Percentiles rank a stretch among this genome's conserved stretches.
Evolutionary conservation across 2,797 vertebrate species (phyloP).

Genomic region (Falco peregrinus): DNA sequence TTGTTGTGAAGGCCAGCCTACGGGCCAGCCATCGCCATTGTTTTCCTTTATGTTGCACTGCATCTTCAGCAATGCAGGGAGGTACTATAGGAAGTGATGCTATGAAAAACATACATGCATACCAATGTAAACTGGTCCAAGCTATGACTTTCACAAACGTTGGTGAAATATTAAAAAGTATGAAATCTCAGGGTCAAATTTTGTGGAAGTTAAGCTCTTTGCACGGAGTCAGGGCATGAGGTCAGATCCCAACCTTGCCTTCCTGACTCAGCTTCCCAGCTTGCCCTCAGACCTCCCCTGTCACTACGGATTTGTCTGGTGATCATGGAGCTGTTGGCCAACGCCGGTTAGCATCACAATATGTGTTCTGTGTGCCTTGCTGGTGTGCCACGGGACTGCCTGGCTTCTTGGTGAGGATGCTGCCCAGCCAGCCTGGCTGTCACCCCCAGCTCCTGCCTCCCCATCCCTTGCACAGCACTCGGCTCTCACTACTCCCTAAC

Average conservation of each 20-base stretch:
- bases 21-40: background rate
- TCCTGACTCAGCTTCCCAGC: background rate
- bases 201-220: background rate
- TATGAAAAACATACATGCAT: background rate
- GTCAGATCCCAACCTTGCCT: background rate
- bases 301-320: background rate
- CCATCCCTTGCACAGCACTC: background rate
- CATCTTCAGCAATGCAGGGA: background rate
- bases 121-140: background rate
- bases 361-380: background rate
- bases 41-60: background rate
- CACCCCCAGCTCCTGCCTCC: background rate
- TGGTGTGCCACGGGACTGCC: rapidly evolving
- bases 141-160: background rate
- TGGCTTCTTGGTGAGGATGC: rapidly evolving
- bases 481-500: background rate
- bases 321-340: background rate
- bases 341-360: rapidly evolving
- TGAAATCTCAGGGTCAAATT: background rate
- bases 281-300: background rate
- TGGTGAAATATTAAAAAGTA: background rate
- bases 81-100: background rate
- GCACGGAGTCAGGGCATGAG: background rate
- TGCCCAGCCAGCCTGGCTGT: background rate
- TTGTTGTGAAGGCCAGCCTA: background rate